Evolutionary conservation across 2,797 vertebrate genomes (phyloP).

Genomic region (Sebastes taczanowskii): DNA sequence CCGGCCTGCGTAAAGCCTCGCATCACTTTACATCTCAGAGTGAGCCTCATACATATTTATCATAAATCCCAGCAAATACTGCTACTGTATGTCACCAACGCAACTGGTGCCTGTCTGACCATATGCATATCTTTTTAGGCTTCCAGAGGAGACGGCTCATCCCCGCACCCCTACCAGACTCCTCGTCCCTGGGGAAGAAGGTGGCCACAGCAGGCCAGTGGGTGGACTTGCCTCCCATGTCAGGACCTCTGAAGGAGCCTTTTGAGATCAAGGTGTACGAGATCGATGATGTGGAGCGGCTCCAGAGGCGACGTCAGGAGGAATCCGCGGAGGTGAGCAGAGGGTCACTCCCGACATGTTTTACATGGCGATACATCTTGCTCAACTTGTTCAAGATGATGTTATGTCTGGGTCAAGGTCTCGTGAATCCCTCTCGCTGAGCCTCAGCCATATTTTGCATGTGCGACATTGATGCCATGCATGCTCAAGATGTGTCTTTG

Average conservation of each 20-base stretch:
- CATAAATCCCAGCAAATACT: constrained; percentile 43
- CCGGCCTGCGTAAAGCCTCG: constrained; percentile 39
- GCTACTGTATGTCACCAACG: constrained; percentile 26
- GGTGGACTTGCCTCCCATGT: constrained; percentile 95
- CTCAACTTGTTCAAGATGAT: constrained; percentile 46
- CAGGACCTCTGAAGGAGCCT: constrained; percentile 93
- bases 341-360: constrained; percentile 29
- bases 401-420: constrained; percentile 45
- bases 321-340: constrained; percentile 81
- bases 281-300: constrained; percentile 96
- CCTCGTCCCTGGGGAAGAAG: constrained; percentile 91
- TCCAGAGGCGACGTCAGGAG: constrained; percentile 91
- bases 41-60: constrained; percentile 65
- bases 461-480: constrained; percentile 41
- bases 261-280: constrained; percentile 99
- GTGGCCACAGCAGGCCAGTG: constrained; percentile 90
- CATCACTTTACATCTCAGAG: constrained; percentile 54
- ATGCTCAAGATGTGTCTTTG: constrained; percentile 50
- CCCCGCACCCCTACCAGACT: constrained; percentile 92
- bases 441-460: constrained; percentile 57
- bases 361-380: constrained; percentile 25
- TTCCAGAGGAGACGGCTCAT: constrained; percentile 95
- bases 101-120: constrained; percentile 44
- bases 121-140: constrained; percentile 67
- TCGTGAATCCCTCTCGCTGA: constrained; percentile 53